Evolutionary conservation across 2,113 vertebrate species (phyloP).

Genomic region (Syrmaticus mikado): DNA sequence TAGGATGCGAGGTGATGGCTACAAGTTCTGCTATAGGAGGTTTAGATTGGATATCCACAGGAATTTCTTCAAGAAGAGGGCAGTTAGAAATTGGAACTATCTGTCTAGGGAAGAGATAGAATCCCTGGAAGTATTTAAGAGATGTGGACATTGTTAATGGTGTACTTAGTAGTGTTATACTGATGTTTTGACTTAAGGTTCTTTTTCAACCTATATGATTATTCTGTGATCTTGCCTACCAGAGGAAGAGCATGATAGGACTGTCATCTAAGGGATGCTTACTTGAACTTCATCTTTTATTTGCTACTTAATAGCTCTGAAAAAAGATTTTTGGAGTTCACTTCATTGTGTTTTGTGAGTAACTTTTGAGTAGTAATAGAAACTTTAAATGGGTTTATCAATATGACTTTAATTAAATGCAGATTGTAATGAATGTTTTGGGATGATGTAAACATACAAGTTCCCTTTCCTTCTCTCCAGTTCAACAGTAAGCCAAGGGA

Average conservation of each 20-base stretch:
- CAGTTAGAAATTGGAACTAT: not conserved
- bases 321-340: not conserved
- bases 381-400: not conserved
- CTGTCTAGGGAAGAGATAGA: not conserved
- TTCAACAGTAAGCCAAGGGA: not conserved
- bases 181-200: not conserved
- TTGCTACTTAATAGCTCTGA: not conserved
- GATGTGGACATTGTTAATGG: not conserved
- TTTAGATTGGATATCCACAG: not conserved
- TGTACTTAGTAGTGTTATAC: not conserved
- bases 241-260: not conserved
- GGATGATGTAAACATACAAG: accelerated
- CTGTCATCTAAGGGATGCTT: not conserved
- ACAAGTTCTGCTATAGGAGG: not conserved
- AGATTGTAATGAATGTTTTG: not conserved
- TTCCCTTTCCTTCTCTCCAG: not conserved
- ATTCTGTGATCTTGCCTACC: not conserved
- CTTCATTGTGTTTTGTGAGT: not conserved
- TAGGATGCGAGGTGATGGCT: not conserved
- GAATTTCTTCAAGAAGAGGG: not conserved
- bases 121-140: not conserved
- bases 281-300: not conserved
- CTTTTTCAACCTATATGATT: not conserved
- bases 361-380: not conserved
- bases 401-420: not conserved